Base-by-base conservation (phyloP, 2,888 invertebrate genomes). In the Sipunculus nudus region DNA sequence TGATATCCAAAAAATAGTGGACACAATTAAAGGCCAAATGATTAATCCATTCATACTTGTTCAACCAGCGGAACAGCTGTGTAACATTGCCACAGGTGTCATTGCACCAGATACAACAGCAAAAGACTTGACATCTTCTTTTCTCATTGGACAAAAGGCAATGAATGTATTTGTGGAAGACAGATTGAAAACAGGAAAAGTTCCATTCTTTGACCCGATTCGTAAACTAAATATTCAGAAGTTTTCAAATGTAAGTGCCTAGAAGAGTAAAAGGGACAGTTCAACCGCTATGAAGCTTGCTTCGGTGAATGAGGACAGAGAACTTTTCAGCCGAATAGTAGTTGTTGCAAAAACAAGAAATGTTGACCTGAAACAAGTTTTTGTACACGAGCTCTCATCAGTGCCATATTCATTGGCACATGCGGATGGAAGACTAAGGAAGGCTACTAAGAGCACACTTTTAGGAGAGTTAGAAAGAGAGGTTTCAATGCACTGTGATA, bases 281-380 rank as follows among this genome's bases (percentile, higher is more conserved):
- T 8, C 13, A 31, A 25, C 13, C 8, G 50, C 10, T 5, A 50
- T 40, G 38, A 39, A 28, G 25, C 16, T 19, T 16, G 43, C 50
- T 26, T 41, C 28, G 6, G 19, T 52, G 28, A 25, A 52, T 29
- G 35, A 6, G 8, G 45, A 45, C 31, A 8, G 50, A n/a, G 25
- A 55, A 21, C 21, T 61, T 25, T 59, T 59, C 26, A 41, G 29
- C 5, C 29, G 58, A 10, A 43, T 61, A 21, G 32, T 50, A 23
- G 26, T 59, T 8, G 19, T 56, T 26, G 52, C 43, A 4, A 31
- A 50, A 53, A 10, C 41, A 25, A n/a, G 59, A 31, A 43, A 52
- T 23, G 23, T 61, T 6, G 43, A 61, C 38, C n/a, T 61, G 35
- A 32, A 52, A 46, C 32, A 59, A 23, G 32, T 54, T 16, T 23